Base-by-base conservation (phyloP, 2,797 vertebrate genomes). In the Lemur catta region DNA sequence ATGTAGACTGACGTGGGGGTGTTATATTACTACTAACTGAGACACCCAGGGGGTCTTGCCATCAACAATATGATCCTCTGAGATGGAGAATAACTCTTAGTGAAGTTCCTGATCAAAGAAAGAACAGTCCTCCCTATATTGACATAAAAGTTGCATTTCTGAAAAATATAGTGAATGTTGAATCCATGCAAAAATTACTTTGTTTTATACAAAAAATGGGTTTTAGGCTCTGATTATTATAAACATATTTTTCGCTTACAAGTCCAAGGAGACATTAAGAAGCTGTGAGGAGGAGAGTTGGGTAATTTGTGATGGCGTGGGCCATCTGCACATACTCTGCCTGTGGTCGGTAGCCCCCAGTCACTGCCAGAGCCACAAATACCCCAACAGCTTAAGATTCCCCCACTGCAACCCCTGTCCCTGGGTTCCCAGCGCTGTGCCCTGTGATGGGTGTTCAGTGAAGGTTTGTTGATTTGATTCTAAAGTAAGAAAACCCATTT, bases 381-480 rank as follows among this genome's bases (percentile, higher is more conserved):
- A 65, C 24, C 2, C 22, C 6, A 26, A 15, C 24, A 5, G 69
- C 26, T 71, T 41, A 15, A 18, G 52, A 35, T 12, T 13, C 14
- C 33, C 10, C 35, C 2, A 6, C 6, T 26, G 33, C 38, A 41
- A 41, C 12, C 20, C 41, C 7, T 13, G 6, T 10, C 52, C 33
- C 24, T 35, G 22, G 4, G 2, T 17, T 15, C 43, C 43, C 8
- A 22, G 28, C 10, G 14, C 71, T 24, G 1, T 57, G 78, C 48
- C 48, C 61, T 46, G 2, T 50, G 26, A 18, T 18, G 65, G 38
- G 6, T 17, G 22, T 57, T 48, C 52, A 15, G 7, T 18, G 55
- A 78, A 50, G 17, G 20, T 57, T 80, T 76, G 48, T 65, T 81
- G 69, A 85, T 24, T 13, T 76, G 65, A 84, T 71, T 91, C 38